A percentile compares a stretch with the other conserved stretches of the same genome.
Conservation (phyloP, 1,140 invertebrate species). For the Acromyrmex echinatior region DNA sequence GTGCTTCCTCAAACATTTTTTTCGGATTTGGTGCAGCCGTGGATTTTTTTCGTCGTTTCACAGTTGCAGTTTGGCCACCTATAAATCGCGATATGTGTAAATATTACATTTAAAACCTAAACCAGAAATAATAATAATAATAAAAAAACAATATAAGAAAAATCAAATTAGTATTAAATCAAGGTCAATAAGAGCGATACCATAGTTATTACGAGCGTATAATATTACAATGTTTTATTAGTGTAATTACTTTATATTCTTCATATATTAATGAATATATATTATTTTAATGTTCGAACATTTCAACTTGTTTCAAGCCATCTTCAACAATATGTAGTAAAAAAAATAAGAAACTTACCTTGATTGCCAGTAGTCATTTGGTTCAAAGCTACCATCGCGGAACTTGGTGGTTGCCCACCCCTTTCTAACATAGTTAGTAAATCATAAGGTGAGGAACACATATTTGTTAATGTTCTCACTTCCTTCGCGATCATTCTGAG, state of each 20-base stretch:
- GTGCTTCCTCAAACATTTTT: slow-evolving; percentile 99
- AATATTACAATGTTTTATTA: too few species aligned
- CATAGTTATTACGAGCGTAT: too few species aligned
- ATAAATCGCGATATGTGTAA: slow-evolving; percentile 23
- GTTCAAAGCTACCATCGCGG: slow-evolving; percentile 95
- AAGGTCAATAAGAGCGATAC: too few species aligned
- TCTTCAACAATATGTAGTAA: too few species aligned
- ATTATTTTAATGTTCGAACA: too few species aligned
- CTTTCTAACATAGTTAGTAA: slow-evolving; percentile 94
- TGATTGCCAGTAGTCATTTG: slow-evolving; percentile 92
- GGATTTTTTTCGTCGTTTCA: slow-evolving; percentile 96
- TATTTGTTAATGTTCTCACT: slow-evolving; percentile 96
- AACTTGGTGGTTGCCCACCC: slow-evolving; percentile 94
- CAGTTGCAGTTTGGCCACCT: slow-evolving; percentile 90
- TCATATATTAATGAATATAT: too few species aligned
- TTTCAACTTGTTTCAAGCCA: too few species aligned
- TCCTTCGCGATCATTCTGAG: slow-evolving; percentile 99
- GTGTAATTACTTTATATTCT: too few species aligned
- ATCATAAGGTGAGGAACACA: slow-evolving; percentile 98
- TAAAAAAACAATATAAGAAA: slow-evolving; percentile 24
- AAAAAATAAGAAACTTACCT: slow-evolving; percentile 71
- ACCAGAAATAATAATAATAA: background rate
- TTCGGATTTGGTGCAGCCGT: slow-evolving; percentile 97
- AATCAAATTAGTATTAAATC: background rate
- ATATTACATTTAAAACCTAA: background rate